Conservation (phyloP, 2,797 vertebrate genomes). For the Brachyrhaphis roseni region DNA sequence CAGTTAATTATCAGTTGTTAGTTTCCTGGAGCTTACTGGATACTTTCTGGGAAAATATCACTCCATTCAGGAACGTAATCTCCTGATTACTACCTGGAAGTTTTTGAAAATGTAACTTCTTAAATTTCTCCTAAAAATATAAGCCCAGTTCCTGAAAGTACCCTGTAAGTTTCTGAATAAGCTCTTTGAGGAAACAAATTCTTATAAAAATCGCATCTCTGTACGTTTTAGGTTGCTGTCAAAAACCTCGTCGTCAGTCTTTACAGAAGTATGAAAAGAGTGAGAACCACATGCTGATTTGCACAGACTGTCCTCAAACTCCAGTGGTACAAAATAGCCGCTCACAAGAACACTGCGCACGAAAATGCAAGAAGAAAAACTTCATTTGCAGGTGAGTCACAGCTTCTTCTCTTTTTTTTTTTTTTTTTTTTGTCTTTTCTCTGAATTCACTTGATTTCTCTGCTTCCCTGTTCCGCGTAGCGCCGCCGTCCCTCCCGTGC, state of each 20-base stretch:
- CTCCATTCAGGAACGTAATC: not conserved
- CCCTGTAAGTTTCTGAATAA: not conserved
- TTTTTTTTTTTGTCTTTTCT: slow-evolving; percentile 6
- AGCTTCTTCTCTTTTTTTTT: too few relatives aligned
- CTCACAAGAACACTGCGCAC: slow-evolving; percentile 90
- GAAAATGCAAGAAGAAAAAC: slow-evolving; percentile 88
- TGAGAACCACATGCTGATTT: slow-evolving; percentile 84
- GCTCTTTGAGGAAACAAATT: too few relatives aligned
- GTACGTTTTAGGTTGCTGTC: slow-evolving; percentile 76
- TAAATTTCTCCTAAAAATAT: not conserved
- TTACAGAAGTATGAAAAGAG: slow-evolving; percentile 93
- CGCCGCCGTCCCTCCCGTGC: not conserved
- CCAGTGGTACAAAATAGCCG: slow-evolving; percentile 83
- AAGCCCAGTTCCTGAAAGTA: not conserved
- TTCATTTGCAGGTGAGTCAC: slow-evolving; percentile 91
- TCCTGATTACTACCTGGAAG: not conserved
- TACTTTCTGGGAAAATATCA: not conserved
- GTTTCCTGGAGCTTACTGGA: not conserved
- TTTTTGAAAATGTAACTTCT: not conserved
- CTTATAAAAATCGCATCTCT: not conserved
- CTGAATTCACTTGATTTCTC: slow-evolving; percentile 9
- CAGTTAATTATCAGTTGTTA: not conserved
- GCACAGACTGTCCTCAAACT: slow-evolving; percentile 82
- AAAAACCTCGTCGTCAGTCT: slow-evolving; percentile 67
- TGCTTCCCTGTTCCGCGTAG: not conserved